Evolutionary conservation across 2,113 vertebrate species (phyloP), one percentile per base, ranked within the genome.

Genomic region (Cranoglanis bouderius): DNA sequence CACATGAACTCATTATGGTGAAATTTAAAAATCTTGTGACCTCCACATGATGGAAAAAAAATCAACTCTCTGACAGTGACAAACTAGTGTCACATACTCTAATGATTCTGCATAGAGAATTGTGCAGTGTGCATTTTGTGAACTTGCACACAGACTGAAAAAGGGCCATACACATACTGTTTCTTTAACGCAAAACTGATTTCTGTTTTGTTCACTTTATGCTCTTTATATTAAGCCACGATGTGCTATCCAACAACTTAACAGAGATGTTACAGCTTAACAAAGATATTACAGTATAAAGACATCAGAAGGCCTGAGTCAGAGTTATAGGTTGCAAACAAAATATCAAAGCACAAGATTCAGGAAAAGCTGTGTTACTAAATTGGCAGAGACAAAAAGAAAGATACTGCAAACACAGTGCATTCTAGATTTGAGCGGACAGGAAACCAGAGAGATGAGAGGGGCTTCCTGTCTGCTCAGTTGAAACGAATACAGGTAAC

Each of bases 401-500:
- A 63, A 77, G 38, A 72, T 18, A 74, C 19, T 75, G 80, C 80
- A 46, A 65, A 29, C 61, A 82, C 55, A 63, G 65, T 82, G 65
- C 53, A 9, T 55, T 87, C 32, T 84, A 85, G 70, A 87, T 82
- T 75, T 82, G 43, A 72, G 78, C 40, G 65, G 82, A 88, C 85
- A 85, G 90, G 88, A 91, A 91, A 88, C 88, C 90, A 85, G 29
- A 85, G 86, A 91, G 38, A 89, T 90, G 77, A 84, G 82, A 84
- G 80, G 67, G 72, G 83, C 87, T 91, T 91, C 88, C 90, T 91
- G 90, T 91, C 90, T 88, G 77, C 67, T 70, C 46, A 35, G 67
- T 84, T 72, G 57, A 89, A 88, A 82, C 86, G 49, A 88, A 82
- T 43, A 59, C 85, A 90, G 86, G 84, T 88, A 83, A 90, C 87